These are phyloP conservation scores for Malaclemys terrapin DNA, from an alignment of 2,113 vertebrate species.

Conservation along the genomic window DNA sequence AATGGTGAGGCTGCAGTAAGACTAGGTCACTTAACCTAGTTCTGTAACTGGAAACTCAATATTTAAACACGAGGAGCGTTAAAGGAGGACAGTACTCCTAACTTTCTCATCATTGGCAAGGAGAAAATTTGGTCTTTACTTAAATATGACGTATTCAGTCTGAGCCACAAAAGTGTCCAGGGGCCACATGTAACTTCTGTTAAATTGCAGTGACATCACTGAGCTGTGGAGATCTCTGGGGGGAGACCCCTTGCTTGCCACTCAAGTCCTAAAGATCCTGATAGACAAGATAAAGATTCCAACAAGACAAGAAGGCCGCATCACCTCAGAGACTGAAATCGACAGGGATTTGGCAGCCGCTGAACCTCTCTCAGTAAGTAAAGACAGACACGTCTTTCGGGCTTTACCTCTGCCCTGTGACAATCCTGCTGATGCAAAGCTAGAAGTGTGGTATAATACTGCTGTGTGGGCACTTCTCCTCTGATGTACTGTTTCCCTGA, in stretches of 20 bases:
- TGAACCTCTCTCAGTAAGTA: neutral
- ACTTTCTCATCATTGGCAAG: no score
- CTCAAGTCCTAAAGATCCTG: neutral
- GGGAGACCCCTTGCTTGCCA: neutral
- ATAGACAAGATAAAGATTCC: neutral
- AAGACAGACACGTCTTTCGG: neutral
- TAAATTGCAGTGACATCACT: neutral
- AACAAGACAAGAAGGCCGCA: neutral
- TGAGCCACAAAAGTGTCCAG: no score
- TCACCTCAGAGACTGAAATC: neutral
- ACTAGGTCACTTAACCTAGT: no score
- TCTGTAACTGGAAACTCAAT: no score
- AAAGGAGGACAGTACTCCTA: no score
- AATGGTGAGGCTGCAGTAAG: no score
- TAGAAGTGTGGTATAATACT: no score
- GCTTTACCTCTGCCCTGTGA: neutral
- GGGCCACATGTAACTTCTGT: neutral
- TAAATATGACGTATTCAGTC: no score
- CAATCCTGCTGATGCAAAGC: neutral
- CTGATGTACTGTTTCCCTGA: neutral
- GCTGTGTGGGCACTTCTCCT: neutral
- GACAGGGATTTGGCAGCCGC: neutral
- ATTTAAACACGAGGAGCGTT: no score
- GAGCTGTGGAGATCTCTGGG: neutral
- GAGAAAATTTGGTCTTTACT: no score